Evolutionary conservation across 1,140 invertebrate genomes (phyloP), one percentile per base, ranked within the genome.

Genomic region (Dermatophagoides farinae): DNA sequence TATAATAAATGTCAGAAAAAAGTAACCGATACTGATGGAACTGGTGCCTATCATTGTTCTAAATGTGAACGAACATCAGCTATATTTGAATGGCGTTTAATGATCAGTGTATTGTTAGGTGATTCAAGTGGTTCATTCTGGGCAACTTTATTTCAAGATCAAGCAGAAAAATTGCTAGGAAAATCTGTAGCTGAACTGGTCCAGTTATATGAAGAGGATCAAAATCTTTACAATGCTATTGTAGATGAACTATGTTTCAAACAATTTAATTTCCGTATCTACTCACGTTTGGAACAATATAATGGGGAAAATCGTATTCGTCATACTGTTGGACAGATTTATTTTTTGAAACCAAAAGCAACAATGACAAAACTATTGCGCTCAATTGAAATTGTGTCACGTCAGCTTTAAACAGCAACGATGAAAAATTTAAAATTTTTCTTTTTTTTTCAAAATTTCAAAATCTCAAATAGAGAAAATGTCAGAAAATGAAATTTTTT

Each of bases 41-140:
- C 83, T 49, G 86, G 85, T 9, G 76, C 82, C 65, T 97, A 82
- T 70, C 77, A 88, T 62, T 98, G 95, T 71, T 93, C 97, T 71
- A 96, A 96, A 71, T 98, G 93, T 71, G 79, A 83, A 64, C 76
- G 79, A 50, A 85, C 88, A 61, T 87, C 79, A 70, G 80, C 82
- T 0, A 83, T 85, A 65, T 97, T 82, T 69, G 88, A 86, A 66
- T 91, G 88, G 73, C 77, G 90, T 49, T 71, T 95, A 61, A 76
- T 97, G 50, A 70, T 63, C 39, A 67, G 85, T 81, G 72, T 81
- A 64, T 82, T 82, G 67, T 73, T 96, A 41, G 82, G 82, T 0
- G 93, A 97, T 74, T 81, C 75, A 70, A 80, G 82, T 31, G 82
- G 79, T 25, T 81, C 80, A 68, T 79, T 84, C 54, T 96, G 91